Percentiles rank a stretch among this genome's conserved stretches.
phyloP scores from a whole-genome alignment of 2,888 invertebrate species.

The Acanthopleura granulata region DNA sequence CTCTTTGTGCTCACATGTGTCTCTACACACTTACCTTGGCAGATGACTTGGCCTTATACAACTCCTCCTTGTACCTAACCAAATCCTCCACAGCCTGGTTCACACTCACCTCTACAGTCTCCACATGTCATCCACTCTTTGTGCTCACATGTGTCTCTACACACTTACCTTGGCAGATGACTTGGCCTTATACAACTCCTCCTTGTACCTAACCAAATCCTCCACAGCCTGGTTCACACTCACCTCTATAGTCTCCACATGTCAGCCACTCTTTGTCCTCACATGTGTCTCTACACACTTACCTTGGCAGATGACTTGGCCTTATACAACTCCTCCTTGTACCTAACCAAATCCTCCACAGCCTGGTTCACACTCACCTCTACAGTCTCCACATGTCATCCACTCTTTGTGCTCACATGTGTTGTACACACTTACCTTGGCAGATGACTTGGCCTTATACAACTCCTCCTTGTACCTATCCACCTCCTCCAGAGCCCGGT shows the following conservation, averaged over 20 bases:
- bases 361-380: constrained; percentile 73
- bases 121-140: constrained; percentile 70
- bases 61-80: constrained; percentile 69
- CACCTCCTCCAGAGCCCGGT: constrained; percentile 72
- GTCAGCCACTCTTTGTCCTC: constrained; percentile 68
- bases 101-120: constrained; percentile 71
- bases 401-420: constrained; percentile 68
- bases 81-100: constrained; percentile 73
- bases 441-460: constrained; percentile 57
- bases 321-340: constrained; percentile 63
- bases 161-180: constrained; percentile 46
- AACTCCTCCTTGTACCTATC: constrained; percentile 69
- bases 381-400: constrained; percentile 66
- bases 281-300: constrained; percentile 15
- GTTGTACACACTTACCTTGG: constrained; percentile 53
- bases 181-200: constrained; percentile 58
- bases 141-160: constrained; percentile 39
- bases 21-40: constrained; percentile 40
- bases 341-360: constrained; percentile 72
- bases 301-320: constrained; percentile 65
- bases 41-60: constrained; percentile 59
- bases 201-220: too few relatives aligned
- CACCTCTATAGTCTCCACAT: constrained; percentile 70
- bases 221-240: constrained; percentile 35
- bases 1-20: constrained; percentile 66